These are phyloP conservation scores for Pagetopsis macropterus DNA, from an alignment of 2,797 vertebrate genomes.

Conservation along the genomic window DNA sequence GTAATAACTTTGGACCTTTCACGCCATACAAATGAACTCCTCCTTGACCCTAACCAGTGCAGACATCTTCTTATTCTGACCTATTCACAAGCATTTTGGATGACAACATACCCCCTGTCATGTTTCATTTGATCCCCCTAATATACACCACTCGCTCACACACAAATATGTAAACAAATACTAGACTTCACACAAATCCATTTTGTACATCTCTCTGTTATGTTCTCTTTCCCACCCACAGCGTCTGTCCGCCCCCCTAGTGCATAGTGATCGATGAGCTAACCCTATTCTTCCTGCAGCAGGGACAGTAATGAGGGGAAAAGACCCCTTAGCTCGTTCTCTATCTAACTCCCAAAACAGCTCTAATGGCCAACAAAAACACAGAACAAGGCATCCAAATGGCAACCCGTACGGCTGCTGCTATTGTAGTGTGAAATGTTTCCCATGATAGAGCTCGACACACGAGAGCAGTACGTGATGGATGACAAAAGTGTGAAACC, in stretches of 20 bases:
- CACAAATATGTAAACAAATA: conserved; percentile 40
- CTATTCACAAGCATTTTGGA: neutral
- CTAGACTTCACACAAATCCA: conserved; percentile 44
- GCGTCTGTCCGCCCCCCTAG: conserved; percentile 71
- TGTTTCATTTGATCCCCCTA: conserved; percentile 59
- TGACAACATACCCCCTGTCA: conserved; percentile 44
- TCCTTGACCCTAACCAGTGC: conserved; percentile 48
- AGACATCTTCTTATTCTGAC: conserved; percentile 56
- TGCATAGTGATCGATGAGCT: conserved; percentile 78
- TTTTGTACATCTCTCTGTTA: conserved; percentile 58
- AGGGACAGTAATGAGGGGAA: conserved; percentile 56
- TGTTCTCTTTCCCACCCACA: conserved; percentile 73
- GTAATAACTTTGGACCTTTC: conserved; percentile 52
- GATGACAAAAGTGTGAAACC: conserved; percentile 50
- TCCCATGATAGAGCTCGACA: conserved; percentile 75
- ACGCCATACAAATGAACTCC: conserved; percentile 57
- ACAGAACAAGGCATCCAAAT: conserved; percentile 68
- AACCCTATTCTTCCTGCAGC: conserved; percentile 57
- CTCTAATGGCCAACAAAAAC: conserved; percentile 79
- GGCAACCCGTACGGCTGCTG: conserved; percentile 58
- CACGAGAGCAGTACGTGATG: conserved; percentile 40
- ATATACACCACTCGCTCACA: conserved; percentile 22
- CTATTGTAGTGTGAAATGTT: conserved; percentile 78
- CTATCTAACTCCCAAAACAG: conserved; percentile 74
- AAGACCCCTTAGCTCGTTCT: conserved; percentile 71